A percentile compares a stretch with the other conserved stretches of the same genome.
These are phyloP conservation scores for Burhinus oedicnemus DNA, from an alignment of 2,113 vertebrate species.

Conservation along the genomic window DNA sequence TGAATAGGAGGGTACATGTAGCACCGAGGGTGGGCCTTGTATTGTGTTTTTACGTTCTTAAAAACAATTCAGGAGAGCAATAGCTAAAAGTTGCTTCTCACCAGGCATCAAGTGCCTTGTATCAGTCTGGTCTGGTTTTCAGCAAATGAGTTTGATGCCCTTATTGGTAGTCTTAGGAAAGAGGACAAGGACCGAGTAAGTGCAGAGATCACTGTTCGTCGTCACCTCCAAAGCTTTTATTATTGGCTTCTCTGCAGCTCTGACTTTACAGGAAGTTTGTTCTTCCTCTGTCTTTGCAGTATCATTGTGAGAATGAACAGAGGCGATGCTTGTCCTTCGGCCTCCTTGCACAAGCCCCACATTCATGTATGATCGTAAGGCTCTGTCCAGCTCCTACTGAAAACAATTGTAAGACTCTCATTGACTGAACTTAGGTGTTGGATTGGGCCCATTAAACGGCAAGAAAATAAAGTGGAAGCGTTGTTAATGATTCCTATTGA, in stretches of 20 bases:
- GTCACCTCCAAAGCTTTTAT: not conserved
- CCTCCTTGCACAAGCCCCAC: not conserved
- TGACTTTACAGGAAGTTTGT: not conserved
- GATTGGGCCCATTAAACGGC: not conserved
- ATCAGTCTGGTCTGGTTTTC: not conserved
- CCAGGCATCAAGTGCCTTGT: not conserved
- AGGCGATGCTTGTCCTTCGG: not conserved
- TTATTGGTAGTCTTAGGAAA: not conserved
- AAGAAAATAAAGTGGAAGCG: constrained; percentile 37
- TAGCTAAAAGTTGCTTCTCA: not conserved
- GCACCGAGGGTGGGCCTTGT: not conserved
- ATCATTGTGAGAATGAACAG: not conserved
- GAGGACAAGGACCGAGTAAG: not conserved
- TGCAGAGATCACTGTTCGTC: not conserved
- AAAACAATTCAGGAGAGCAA: not conserved
- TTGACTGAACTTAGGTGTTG: constrained; percentile 6
- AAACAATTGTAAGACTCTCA: not conserved
- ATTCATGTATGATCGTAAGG: not conserved
- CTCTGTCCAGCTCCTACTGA: not conserved
- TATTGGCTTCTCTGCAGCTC: not conserved
- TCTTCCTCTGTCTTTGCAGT: constrained; percentile 6
- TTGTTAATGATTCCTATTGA: constrained; percentile 25
- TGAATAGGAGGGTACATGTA: not conserved
- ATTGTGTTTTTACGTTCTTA: not conserved
- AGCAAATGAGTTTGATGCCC: not conserved